Percentiles rank a stretch among this genome's conserved stretches.
phyloP scores from a whole-genome alignment of 2,888 invertebrate genomes.

The Drosophila villosipedis region DNA sequence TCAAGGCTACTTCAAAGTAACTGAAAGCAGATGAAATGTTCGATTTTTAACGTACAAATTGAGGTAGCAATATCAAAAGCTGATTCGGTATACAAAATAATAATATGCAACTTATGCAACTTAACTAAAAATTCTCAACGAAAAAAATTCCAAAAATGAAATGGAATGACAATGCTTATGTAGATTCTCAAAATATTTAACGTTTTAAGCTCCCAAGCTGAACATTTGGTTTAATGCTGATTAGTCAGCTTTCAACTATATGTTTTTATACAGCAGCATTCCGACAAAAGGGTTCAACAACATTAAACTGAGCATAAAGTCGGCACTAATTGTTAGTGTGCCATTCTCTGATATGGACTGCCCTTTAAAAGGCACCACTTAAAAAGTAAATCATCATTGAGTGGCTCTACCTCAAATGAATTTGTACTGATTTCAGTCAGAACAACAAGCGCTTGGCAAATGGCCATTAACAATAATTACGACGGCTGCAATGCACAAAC shows the following conservation, averaged over 20 bases:
- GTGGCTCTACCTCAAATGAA: conserved; percentile 33
- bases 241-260: not conserved
- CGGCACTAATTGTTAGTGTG: conserved; percentile 31
- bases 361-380: conserved; percentile 16
- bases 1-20: not conserved
- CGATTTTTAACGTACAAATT: not conserved
- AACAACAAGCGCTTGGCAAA: conserved; percentile 60
- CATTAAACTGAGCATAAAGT: conserved; percentile 11
- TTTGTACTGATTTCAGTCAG: conserved; percentile 43
- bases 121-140: not conserved
- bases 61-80: not conserved
- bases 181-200: not conserved
- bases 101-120: not conserved
- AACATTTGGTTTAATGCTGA: not conserved
- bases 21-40: not conserved
- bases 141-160: not conserved
- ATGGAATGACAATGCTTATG: not conserved
- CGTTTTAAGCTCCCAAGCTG: not conserved
- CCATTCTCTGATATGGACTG: conserved; percentile 3
- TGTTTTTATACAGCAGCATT: not conserved
- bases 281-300: not conserved
- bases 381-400: conserved; percentile 51
- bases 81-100: not conserved
- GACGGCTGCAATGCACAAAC: conserved; percentile 76
- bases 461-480: conserved; percentile 81